phyloP scores from a whole-genome alignment of 2,113 vertebrate genomes.

The Ameiurus melas region DNA sequence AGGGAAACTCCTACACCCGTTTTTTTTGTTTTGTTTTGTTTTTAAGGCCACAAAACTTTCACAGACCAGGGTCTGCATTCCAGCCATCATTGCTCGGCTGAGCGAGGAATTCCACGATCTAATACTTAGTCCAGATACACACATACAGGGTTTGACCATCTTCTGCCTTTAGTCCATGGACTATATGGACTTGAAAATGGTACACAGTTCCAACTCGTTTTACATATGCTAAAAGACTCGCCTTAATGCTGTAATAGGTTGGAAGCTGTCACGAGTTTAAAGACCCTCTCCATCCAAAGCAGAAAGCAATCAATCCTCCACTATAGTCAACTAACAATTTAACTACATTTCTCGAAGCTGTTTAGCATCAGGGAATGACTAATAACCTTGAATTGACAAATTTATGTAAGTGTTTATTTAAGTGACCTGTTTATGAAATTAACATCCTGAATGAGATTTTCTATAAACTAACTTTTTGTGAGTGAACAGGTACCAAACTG shows the following conservation, averaged over 20 bases:
- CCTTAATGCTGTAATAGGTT: neutral
- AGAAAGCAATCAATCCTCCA: neutral
- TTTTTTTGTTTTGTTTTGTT: constrained; percentile 51
- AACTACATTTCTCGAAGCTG: neutral
- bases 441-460: neutral
- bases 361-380: neutral
- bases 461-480: neutral
- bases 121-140: constrained; percentile 48
- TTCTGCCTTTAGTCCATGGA: constrained; percentile 7
- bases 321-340: neutral
- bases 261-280: neutral
- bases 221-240: constrained; percentile 4
- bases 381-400: neutral
- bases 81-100: constrained; percentile 31
- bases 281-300: neutral
- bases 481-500: neutral
- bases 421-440: neutral
- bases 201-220: constrained; percentile 6
- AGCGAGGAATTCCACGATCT: constrained; percentile 58
- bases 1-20: constrained; percentile 54
- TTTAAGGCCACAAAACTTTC: constrained; percentile 54
- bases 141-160: constrained; percentile 8
- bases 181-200: constrained; percentile 26
- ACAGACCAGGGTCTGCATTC: constrained; percentile 57
- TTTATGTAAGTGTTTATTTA: neutral